Evolutionary conservation across 2,113 vertebrate species (phyloP), one percentile per base, ranked within the genome.

Genomic region (Xyliphius kryptos): DNA sequence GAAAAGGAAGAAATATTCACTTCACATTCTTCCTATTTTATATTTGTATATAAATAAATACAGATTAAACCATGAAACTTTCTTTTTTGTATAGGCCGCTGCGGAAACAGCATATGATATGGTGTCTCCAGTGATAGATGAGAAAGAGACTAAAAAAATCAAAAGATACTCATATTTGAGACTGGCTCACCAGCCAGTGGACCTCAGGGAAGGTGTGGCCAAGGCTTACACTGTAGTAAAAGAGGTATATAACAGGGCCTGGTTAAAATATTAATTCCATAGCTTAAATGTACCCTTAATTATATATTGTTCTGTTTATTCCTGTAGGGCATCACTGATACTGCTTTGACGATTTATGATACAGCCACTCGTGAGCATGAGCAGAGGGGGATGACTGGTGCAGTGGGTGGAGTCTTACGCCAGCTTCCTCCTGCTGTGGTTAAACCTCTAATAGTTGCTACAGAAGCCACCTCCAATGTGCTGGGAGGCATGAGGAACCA

Each of bases 101-200:
- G 96, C 95, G 65, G 95, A 99, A 84, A 99, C 93, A 0, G 92
- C 96, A 0, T 99, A 99, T 71, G 94, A 99, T 77, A 97, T 99
- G 95, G 93, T 99, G 2, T 97, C 96, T 64, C 94, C 95, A 1
- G 94, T 92, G 2, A 85, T 91, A 1, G 89, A 90, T 70, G 89
- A 92, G 40, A 79, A 84, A 19, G 91, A 95, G 64, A 78, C 86
- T 32, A 95, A 88, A 67, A 95, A 87, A 70, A 74, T 87, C 20
- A 95, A 89, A 55, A 87, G 90, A 15, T 90, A 91, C 70, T 86
- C 91, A 21, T 92, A 91, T 66, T 91, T 92, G 53, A 91, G 94
- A 36, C 70, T 94, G 73, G 86, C 95, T 69, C 91, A 93, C 75
- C 96, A 98, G 79, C 96, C 95, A 0, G 92, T 97, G 0, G 94